Base-by-base conservation (phyloP, 2,888 invertebrate species). In the Sinhomidia bicolor region DNA sequence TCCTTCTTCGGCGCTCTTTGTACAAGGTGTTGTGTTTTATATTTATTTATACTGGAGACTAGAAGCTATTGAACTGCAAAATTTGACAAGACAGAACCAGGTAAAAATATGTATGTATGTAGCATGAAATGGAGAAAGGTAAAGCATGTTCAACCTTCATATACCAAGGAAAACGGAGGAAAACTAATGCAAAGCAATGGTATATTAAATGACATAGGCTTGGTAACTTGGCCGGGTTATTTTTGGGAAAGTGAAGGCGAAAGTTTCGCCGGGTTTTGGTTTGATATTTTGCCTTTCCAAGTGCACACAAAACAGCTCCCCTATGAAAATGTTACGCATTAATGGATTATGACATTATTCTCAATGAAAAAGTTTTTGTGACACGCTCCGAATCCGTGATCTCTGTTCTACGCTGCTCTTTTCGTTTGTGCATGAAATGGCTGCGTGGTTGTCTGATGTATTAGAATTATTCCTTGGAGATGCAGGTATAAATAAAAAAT, bases 331-430 rank as follows among this genome's bases (percentile, higher is more conserved):
- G 51, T 57, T 20, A n/a, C 20, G 7, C 17, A 57, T 57, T 57
- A 57, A 23, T 23, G 57, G 20, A 47, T 47, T 44, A 51, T 76
- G 74, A 76, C 74, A 76, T 76, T 51, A 36, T 47, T 76, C 47
- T 6, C 57, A 20, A 57, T 57, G 17, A 57, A 57, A 20, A 17
- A 23, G 6, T 20, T 6, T 6, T 20, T 14, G 7, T 44, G 51
- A 23, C 74, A 76, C 47, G 74, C 41, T 76, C 23, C 47, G 5
- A 76, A 17, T 44, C 44, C 47, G 74, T 76, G 74, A 76, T 26
- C 12, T 47, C 0, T 44, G 20, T 3, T 36, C 20, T 20, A 57
- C 4, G 2, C 12, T 71, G 17, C 60, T n/a, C 7, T 17, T 57
- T 17, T 17, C 9, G n/a, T n/a, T n/a, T n/a, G 41, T 68, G 36